These are phyloP conservation scores for Drosophila differens DNA, from an alignment of 2,888 invertebrate genomes.

Conservation along the genomic window DNA sequence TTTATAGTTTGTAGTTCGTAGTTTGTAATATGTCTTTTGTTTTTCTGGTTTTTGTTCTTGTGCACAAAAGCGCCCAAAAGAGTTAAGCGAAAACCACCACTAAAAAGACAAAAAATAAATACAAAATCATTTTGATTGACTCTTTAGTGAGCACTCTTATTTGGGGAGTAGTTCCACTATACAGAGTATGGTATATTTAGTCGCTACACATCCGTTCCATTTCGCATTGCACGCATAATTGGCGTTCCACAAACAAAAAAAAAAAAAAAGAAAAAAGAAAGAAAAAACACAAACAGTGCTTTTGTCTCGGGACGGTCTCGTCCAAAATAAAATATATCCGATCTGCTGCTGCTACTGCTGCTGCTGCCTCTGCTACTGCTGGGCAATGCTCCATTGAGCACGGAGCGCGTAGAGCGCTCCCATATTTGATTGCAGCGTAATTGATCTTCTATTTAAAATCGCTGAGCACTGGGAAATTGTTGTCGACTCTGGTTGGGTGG, in stretches of 20 bases:
- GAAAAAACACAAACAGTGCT: slow-evolving; percentile 31
- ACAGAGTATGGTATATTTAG: slow-evolving; percentile 63
- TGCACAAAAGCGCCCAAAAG: slow-evolving; percentile 36
- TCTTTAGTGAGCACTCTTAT: slow-evolving; percentile 38
- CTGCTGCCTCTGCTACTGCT: not conserved
- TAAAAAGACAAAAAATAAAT: slow-evolving; percentile 12
- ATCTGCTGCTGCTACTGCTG: not conserved
- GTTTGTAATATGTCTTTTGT: slow-evolving; percentile 1
- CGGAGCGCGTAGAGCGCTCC: slow-evolving; percentile 54
- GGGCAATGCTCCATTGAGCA: slow-evolving; percentile 65
- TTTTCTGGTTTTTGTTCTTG: slow-evolving; percentile 46
- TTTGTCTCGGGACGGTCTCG: slow-evolving; percentile 41
- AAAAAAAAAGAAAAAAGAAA: slow-evolving; percentile 19
- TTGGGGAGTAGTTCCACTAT: slow-evolving; percentile 19
- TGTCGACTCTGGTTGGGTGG: slow-evolving; percentile 5
- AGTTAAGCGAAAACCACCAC: slow-evolving; percentile 30
- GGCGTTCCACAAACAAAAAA: slow-evolving; percentile 64
- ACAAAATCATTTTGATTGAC: slow-evolving; percentile 60
- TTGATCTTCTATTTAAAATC: slow-evolving; percentile 77
- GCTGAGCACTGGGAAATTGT: slow-evolving; percentile 36
- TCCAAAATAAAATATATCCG: slow-evolving; percentile 31
- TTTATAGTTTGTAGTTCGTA: slow-evolving; percentile 3
- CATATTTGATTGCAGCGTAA: slow-evolving; percentile 72
- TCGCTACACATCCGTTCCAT: slow-evolving; percentile 72
- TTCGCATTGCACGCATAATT: slow-evolving; percentile 81